Percentiles rank a stretch among this genome's conserved stretches.
Evolutionary conservation across 2,113 vertebrate species (phyloP).

Genomic region (Mellivora capensis): DNA sequence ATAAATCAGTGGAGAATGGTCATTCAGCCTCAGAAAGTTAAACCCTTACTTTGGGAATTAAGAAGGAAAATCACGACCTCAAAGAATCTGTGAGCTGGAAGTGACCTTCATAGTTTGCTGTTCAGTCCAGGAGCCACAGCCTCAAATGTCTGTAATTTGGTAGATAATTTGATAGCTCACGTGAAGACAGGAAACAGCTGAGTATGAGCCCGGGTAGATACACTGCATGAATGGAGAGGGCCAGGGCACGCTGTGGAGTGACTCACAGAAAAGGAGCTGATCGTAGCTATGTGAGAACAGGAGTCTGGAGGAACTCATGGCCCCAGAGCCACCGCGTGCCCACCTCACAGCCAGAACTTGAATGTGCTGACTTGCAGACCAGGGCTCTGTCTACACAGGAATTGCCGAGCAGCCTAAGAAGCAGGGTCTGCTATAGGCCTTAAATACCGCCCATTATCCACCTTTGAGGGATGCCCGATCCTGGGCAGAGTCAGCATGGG

Average conservation of each 20-base stretch:
- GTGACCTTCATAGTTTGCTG: neutral
- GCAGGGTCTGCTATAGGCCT: neutral
- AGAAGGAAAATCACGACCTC: neutral
- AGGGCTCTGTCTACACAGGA: neutral
- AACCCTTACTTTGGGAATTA: neutral
- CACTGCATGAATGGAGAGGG: fast-evolving
- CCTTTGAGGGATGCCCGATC: neutral
- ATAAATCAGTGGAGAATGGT: neutral
- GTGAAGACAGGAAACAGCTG: neutral
- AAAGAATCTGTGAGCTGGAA: neutral
- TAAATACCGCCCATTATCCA: too few relatives aligned
- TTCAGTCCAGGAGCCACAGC: neutral
- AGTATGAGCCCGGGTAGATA: neutral
- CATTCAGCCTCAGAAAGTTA: neutral
- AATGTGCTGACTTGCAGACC: neutral
- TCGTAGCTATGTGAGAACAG: fast-evolving
- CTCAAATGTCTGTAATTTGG: neutral
- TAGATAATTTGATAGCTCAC: neutral
- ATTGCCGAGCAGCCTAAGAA: neutral
- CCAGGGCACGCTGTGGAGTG: neutral
- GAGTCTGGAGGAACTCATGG: neutral
- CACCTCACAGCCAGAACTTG: neutral
- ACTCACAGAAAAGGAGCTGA: neutral
- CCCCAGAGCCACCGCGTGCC: neutral
- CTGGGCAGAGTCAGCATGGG: neutral